A percentile compares a stretch with the other conserved stretches of the same genome.
Conservation (phyloP, 2,888 invertebrate genomes). For the Notocelia uddmanniana region DNA sequence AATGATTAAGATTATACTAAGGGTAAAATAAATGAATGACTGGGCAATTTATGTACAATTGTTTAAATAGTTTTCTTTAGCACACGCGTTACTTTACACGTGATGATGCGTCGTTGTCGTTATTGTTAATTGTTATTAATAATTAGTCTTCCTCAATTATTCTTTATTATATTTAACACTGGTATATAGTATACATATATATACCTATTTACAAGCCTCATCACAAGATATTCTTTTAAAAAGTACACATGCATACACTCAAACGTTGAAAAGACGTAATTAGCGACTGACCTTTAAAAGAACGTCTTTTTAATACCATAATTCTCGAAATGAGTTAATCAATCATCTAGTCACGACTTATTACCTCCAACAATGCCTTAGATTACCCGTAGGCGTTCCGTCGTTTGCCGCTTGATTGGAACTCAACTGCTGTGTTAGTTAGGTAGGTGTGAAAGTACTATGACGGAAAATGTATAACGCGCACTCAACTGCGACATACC, state of each 20-base stretch:
- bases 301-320: slow-evolving; percentile 11
- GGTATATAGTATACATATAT: neutral
- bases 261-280: neutral
- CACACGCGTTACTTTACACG: neutral
- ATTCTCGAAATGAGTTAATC: slow-evolving; percentile 7
- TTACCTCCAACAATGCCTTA: slow-evolving; percentile 48
- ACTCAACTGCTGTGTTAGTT: slow-evolving; percentile 43
- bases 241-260: too few relatives aligned
- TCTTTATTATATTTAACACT: neutral
- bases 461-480: slow-evolving; percentile 9
- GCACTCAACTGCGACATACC: slow-evolving; percentile 69
- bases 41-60: neutral
- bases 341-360: slow-evolving; percentile 40
- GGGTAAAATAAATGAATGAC: too few relatives aligned
- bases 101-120: neutral
- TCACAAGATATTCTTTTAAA: too few relatives aligned
- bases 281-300: neutral
- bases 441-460: slow-evolving; percentile 50
- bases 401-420: slow-evolving; percentile 54
- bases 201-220: neutral
- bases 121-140: neutral
- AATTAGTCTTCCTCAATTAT: neutral
- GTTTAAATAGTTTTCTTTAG: neutral
- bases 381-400: slow-evolving; percentile 48
- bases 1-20: neutral